Conservation (phyloP, 2,113 vertebrate genomes). For the Aphelocoma coerulescens region DNA sequence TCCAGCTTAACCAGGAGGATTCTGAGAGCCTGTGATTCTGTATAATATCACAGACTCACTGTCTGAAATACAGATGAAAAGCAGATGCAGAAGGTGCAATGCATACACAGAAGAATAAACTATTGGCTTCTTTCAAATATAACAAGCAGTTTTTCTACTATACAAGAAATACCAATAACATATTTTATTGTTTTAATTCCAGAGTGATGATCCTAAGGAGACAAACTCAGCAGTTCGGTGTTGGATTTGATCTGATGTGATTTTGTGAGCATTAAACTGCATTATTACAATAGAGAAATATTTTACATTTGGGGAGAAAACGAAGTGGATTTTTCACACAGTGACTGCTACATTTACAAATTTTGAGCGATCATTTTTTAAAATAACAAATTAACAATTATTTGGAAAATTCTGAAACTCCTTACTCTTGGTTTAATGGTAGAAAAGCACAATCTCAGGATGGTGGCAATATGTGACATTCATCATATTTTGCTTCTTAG, state of each 20-base stretch:
- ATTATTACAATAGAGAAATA: constrained; percentile 10
- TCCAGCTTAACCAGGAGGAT: neutral
- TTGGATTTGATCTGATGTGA: constrained; percentile 47
- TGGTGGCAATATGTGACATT: constrained; percentile 17
- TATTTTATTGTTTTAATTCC: constrained; percentile 48
- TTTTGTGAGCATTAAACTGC: constrained; percentile 34
- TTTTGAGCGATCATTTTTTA: neutral
- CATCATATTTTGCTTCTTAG: neutral
- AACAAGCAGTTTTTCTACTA: neutral
- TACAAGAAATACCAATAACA: neutral
- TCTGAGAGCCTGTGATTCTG: neutral
- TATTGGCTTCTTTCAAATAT: neutral
- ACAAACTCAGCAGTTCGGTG: neutral
- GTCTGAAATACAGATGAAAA: neutral
- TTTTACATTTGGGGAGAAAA: constrained; percentile 17
- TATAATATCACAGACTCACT: neutral
- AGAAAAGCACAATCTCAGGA: constrained; percentile 58
- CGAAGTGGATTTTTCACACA: neutral
- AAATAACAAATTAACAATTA: neutral
- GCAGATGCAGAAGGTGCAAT: neutral
- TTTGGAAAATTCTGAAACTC: neutral
- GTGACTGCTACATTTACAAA: neutral
- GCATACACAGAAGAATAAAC: neutral
- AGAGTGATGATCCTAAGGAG: constrained; percentile 36
- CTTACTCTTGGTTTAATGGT: neutral